phyloP scores from a whole-genome alignment of 2,797 vertebrate species.

The Smutsia temminckii region DNA sequence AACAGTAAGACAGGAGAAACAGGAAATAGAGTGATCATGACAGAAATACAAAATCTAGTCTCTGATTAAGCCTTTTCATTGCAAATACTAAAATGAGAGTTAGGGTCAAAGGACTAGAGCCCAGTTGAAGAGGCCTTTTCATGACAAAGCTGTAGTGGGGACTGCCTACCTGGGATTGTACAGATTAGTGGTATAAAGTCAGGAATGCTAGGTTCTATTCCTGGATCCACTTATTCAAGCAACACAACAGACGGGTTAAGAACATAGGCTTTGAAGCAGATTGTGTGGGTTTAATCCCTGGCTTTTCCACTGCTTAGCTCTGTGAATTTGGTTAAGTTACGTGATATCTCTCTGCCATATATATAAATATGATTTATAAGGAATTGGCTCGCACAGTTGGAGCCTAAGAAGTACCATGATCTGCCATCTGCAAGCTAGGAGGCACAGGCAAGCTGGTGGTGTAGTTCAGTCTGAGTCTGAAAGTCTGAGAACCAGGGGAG shows the following conservation, averaged over 20 bases:
- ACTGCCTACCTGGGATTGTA: not conserved
- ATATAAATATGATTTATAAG: not conserved
- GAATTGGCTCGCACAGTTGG: not conserved
- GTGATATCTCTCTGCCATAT: not conserved
- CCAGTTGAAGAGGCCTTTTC: not conserved
- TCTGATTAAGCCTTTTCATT: not conserved
- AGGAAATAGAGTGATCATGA: slow-evolving; percentile 16
- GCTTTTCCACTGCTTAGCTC: not conserved
- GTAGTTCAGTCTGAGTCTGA: not conserved
- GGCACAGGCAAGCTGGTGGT: not conserved
- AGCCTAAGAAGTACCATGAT: not conserved
- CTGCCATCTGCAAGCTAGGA: not conserved
- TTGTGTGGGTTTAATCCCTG: not conserved
- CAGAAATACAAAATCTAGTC: not conserved
- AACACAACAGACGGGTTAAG: not conserved
- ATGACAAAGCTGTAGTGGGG: not conserved
- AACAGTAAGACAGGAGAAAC: not conserved
- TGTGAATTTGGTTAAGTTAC: not conserved
- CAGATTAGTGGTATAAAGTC: not conserved
- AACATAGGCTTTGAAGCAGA: not conserved
- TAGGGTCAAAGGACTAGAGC: not conserved
- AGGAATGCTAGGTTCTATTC: not conserved
- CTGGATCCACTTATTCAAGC: not conserved
- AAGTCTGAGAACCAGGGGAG: not conserved
- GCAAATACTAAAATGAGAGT: not conserved